Percentiles rank a stretch among this genome's conserved stretches.
Conservation (phyloP, 30 jellyfish, hydroid and myxozoan genomes). For the Cassiopea andromeda region DNA sequence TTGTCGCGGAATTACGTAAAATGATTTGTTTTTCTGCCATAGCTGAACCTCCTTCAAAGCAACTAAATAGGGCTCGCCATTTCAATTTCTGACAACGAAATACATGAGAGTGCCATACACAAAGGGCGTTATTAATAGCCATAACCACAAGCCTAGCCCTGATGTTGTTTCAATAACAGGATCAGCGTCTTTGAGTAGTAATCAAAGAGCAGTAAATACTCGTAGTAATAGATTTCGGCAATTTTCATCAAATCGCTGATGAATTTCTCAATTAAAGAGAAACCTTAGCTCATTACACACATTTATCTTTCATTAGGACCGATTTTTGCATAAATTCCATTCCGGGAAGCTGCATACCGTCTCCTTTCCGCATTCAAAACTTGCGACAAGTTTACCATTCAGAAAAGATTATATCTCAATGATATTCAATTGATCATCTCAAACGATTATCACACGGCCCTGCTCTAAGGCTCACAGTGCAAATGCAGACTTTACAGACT, state of each 20-base stretch:
- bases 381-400: slow-evolving; percentile 12
- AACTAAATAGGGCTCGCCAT: slow-evolving; percentile 53
- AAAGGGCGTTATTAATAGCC: slow-evolving; percentile 46
- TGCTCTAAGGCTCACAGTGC: not conserved
- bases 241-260: slow-evolving; percentile 29
- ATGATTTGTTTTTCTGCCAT: slow-evolving; percentile 24
- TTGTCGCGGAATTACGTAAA: not conserved
- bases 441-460: not conserved
- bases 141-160: slow-evolving; percentile 44
- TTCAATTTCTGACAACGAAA: slow-evolving; percentile 56
- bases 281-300: slow-evolving; percentile 21
- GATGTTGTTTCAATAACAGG: slow-evolving; percentile 45
- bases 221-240: slow-evolving; percentile 35
- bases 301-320: not conserved
- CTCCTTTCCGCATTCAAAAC: slow-evolving; percentile 42
- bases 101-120: slow-evolving; percentile 30
- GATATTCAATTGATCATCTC: not conserved
- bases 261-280: slow-evolving; percentile 3
- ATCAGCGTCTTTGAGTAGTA: slow-evolving; percentile 27
- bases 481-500: not conserved
- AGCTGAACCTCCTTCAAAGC: slow-evolving; percentile 22
- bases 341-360: not conserved
- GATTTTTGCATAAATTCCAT: not conserved
- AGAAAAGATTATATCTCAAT: not conserved
- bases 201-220: slow-evolving; percentile 15